Base-by-base conservation (phyloP, 2,113 vertebrate species). In the Rhabdornis inornatus region DNA sequence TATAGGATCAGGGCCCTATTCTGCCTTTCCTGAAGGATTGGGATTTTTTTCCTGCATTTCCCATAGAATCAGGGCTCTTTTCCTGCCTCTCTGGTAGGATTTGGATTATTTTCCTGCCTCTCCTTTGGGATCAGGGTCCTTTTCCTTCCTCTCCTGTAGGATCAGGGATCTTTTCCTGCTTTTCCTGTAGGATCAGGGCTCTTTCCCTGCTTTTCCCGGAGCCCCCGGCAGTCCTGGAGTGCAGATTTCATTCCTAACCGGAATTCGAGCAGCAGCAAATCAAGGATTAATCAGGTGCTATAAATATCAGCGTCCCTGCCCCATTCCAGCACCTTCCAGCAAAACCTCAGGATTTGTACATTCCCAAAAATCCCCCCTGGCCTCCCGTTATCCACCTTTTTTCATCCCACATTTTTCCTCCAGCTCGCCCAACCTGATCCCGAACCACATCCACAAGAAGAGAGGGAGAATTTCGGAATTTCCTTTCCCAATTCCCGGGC, bases 391-490 rank as follows among this genome's bases (percentile, higher is more conserved):
- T 61, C 86, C 92, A 10, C 63, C 44, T 50, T 11, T 31, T 19
- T 2, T 8, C 20, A 35, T 25, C 13, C 56, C 56, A 8, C 47
- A 10, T 95, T 95, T 91, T 91, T 66, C 86, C 71, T 88, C 83
- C 69, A 35, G 90, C 77, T 95, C 70, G 10, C 63, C 79, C 85
- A 22, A 33, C 84, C 94, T 0, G 20, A 57, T 89, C 92, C 77
- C 30, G n/a, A 52, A 69, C 16, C 12, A 12, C 71, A 70, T 50
- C 77, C 83, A 31, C 11, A 2, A 7, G 65, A 18, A 10, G 24
- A 71, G 91, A 86, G 25, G 79, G 60, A 66, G 87, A 95, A 96
- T 95, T 96, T 85, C 88, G 70, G 87, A 94, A 96, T 96, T 96
- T 85, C 88, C 92, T 77, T 94, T 89, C 95, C 94, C 92, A 81